A percentile compares a stretch with the other conserved stretches of the same genome.
phyloP scores from a whole-genome alignment of 1,140 invertebrate genomes.

The Drosophila dunni region DNA sequence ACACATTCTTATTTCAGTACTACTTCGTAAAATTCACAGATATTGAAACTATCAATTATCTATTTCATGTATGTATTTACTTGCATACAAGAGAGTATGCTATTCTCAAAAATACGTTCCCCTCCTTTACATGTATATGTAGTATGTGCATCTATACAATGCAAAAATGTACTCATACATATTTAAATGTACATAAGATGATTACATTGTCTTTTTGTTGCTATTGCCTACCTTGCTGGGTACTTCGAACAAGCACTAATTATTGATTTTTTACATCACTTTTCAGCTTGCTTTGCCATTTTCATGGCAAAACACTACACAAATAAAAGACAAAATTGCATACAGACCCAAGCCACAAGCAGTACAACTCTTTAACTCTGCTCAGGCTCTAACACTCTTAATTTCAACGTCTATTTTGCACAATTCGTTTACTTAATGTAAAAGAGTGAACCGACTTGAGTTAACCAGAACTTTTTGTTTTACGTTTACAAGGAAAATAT shows the following conservation, averaged over 20 bases:
- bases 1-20: too few species aligned
- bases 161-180: neutral
- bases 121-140: neutral
- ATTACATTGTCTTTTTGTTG: constrained; percentile 8
- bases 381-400: neutral
- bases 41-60: neutral
- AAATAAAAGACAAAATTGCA: constrained; percentile 21
- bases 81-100: too few species aligned
- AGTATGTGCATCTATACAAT: neutral
- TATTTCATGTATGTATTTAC: neutral
- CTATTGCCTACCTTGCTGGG: constrained; percentile 58
- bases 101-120: neutral
- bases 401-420: neutral
- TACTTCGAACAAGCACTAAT: constrained; percentile 55
- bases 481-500: constrained; percentile 26
- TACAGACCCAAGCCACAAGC: constrained; percentile 18
- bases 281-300: constrained; percentile 29
- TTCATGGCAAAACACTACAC: constrained; percentile 14
- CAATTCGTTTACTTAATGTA: constrained; percentile 1
- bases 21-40: neutral
- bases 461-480: constrained; percentile 27
- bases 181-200: neutral
- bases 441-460: constrained; percentile 12
- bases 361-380: neutral
- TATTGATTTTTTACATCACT: constrained; percentile 68